phyloP scores from a whole-genome alignment of 2,888 invertebrate species.

The Germaria angustata region DNA sequence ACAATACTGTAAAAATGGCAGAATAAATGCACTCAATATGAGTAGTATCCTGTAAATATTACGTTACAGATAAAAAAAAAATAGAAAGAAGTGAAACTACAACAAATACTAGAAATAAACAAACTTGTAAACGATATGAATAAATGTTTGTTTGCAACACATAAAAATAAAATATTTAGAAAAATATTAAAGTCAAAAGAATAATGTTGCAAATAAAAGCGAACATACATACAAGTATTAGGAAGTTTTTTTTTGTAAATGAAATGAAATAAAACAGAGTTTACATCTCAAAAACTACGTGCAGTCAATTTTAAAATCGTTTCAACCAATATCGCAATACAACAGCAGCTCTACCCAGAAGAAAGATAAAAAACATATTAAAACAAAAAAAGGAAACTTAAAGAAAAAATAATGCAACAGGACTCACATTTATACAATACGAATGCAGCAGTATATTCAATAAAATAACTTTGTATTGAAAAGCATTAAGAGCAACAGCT shows the following conservation, averaged over 20 bases:
- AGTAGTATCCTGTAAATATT: conserved; percentile 31
- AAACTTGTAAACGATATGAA: conserved; percentile 20
- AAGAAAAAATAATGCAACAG: conserved; percentile 60
- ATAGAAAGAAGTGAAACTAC: neutral
- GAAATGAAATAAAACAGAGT: conserved; percentile 62
- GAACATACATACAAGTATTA: conserved; percentile 1
- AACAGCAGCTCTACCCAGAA: neutral
- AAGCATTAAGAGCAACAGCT: conserved; percentile 54
- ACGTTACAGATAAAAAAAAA: neutral
- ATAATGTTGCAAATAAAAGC: conserved; percentile 5
- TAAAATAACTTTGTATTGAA: conserved; percentile 64
- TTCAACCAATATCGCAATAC: conserved; percentile 46
- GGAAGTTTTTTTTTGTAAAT: conserved; percentile 44
- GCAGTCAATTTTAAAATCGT: conserved; percentile 69
- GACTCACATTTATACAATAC: conserved; percentile 55
- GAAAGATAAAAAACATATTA: conserved; percentile 6
- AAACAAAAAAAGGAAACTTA: neutral
- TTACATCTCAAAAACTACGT: conserved; percentile 67
- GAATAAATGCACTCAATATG: conserved; percentile 66
- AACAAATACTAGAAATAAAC: conserved; percentile 40
- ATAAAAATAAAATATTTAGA: neutral
- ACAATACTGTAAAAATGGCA: conserved; percentile 51
- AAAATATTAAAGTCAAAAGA: conserved; percentile 42
- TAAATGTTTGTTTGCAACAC: conserved; percentile 51
- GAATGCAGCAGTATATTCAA: conserved; percentile 62